Base-by-base conservation (phyloP, 1,140 invertebrate genomes). In the Adelges cooleyi region DNA sequence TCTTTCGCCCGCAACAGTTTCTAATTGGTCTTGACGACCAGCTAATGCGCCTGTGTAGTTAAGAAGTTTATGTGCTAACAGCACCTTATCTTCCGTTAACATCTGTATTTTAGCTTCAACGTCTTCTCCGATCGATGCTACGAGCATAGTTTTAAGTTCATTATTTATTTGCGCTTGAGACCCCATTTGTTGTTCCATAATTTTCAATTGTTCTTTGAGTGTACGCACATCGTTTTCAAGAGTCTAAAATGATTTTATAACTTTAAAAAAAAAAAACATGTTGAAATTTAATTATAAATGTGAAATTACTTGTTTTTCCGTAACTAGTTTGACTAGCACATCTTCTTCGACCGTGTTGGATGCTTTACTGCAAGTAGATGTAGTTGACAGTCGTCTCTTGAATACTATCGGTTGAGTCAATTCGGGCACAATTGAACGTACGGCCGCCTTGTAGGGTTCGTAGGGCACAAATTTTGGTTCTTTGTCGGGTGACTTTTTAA, bases 71-170 rank as follows among this genome's bases (percentile, higher is more conserved):
- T 86, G 79, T 0, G 90, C 87, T 69, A 95, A 78, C 70, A 92
- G 85, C 49, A 91, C 80, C 74, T 94, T 94, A 73, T 95, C 92
- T 75, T 95, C 90, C 27, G 84, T 92, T 4, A 96, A 77, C 68
- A 86, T 82, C 73, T 95, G 89, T 1, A 96, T 90, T 75, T 86
- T 83, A 2, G 83, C 86, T 77, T 95, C 84, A 44, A 95, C 77
- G 78, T 96, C 93, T 77, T 95, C 92, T 17, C 93, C 93, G 48
- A 96, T 87, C 23, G 92, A 92, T 22, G 92, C 92, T 2, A 96
- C 90, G 36, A 96, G 74, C 73, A 96, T 81, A 73, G 88, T 93
- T 76, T 95, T 96, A 38, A 96, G 77, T 76, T 95, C 92, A 66
- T 86, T 83, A 78, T 95, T 95, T 1, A 95, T 89, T 84, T 78